Conservation (phyloP, 2,113 vertebrate species). For the Macquaria australasica region DNA sequence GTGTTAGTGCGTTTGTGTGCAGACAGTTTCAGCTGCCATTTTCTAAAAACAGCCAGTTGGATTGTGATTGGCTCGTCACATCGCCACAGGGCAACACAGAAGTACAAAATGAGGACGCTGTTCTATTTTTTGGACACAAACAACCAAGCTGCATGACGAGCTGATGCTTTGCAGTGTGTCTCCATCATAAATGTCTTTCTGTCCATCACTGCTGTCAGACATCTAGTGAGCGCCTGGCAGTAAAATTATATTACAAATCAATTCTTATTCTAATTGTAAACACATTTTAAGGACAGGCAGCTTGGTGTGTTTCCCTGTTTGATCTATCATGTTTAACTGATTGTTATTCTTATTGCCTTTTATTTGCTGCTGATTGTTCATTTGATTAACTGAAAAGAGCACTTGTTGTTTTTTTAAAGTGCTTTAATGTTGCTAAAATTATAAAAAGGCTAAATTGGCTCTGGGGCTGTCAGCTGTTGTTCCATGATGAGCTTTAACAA, state of each 20-base stretch:
- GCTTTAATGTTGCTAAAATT: conserved; percentile 30
- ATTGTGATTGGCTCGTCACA: neutral
- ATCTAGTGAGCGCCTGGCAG: neutral
- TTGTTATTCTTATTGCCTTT: conserved; percentile 21
- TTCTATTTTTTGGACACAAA: neutral
- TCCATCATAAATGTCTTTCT: neutral
- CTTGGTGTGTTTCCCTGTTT: conserved; percentile 4
- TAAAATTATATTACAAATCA: neutral
- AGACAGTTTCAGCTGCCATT: neutral
- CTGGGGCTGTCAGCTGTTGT: conserved; percentile 34
- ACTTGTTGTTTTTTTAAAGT: conserved; percentile 13
- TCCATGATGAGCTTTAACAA: conserved; percentile 40
- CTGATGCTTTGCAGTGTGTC: neutral
- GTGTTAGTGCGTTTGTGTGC: neutral
- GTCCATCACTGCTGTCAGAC: neutral
- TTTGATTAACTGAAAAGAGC: conserved; percentile 28
- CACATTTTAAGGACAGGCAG: neutral
- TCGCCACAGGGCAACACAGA: neutral
- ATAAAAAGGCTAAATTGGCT: conserved; percentile 39
- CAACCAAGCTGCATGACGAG: neutral
- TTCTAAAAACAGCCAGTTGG: neutral
- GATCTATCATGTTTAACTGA: neutral
- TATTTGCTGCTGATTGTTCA: conserved; percentile 32
- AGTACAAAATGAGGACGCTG: neutral
- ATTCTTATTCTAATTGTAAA: neutral